phyloP scores from a whole-genome alignment of 2,113 vertebrate species.

The Epinephelus moara region DNA sequence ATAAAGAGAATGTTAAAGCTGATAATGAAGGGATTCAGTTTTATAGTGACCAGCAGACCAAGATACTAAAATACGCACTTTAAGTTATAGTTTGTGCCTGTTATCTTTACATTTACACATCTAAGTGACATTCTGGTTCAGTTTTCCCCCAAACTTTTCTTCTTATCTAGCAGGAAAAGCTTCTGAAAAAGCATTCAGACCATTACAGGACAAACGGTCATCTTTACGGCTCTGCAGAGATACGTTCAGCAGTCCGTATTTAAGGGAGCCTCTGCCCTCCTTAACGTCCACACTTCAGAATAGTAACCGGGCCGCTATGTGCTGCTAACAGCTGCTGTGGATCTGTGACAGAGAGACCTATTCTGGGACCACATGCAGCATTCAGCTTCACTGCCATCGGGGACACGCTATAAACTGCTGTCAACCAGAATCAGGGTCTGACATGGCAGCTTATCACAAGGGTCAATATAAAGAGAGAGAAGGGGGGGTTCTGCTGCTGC shows the following conservation, averaged over 20 bases:
- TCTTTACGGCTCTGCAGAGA: background rate
- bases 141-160: background rate
- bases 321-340: conserved; percentile 73
- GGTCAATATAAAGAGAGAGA: background rate
- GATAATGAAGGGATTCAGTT: background rate
- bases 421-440: conserved; percentile 27
- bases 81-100: background rate
- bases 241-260: background rate
- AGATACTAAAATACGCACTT: too few species aligned
- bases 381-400: conserved; percentile 39
- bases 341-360: conserved; percentile 66
- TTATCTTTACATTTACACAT: background rate
- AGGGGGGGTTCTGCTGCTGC: too few species aligned
- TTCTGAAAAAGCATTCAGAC: background rate
- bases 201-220: too few species aligned
- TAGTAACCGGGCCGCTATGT: conserved; percentile 55
- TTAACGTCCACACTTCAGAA: conserved; percentile 50
- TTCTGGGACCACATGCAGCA: conserved; percentile 79
- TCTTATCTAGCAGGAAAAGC: background rate
- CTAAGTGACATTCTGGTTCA: background rate
- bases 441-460: conserved; percentile 30
- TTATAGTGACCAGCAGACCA: background rate
- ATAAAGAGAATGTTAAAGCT: background rate
- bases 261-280: background rate
- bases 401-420: conserved; percentile 83